Percentiles rank a stretch among this genome's conserved stretches.
Evolutionary conservation across 2,797 vertebrate genomes (phyloP).

Genomic region (Prionace glauca): DNA sequence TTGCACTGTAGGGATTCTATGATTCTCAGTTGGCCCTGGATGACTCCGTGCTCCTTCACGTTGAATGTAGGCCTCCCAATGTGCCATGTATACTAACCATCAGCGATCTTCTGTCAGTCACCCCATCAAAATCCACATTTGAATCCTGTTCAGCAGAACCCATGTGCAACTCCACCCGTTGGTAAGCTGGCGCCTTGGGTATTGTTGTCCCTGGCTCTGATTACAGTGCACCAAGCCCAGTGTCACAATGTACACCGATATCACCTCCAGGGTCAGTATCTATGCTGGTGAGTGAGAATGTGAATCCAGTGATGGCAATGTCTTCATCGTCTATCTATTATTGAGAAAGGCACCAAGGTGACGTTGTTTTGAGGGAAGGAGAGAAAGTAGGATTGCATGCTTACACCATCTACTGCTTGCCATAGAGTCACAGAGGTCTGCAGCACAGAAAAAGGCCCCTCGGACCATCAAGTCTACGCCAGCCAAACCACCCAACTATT

Average conservation of each 20-base stretch:
- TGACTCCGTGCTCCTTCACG: background rate
- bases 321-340: background rate
- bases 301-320: background rate
- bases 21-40: background rate
- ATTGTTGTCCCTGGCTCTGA: background rate
- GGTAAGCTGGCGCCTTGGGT: background rate
- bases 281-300: too few species aligned
- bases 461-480: too few species aligned
- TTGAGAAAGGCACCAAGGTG: background rate
- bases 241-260: background rate
- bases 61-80: background rate
- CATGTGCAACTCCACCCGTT: background rate
- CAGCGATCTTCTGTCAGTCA: background rate
- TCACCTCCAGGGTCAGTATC: background rate
- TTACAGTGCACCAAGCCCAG: background rate
- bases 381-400: too few species aligned
- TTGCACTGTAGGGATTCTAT: too few species aligned
- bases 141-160: background rate
- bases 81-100: background rate
- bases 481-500: too few species aligned
- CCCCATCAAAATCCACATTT: background rate
- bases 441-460: too few species aligned
- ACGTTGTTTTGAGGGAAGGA: too few species aligned
- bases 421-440: too few species aligned
- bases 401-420: too few species aligned